Evolutionary conservation across 2,797 vertebrate species (phyloP).

Genomic region (Pachyuromys duprasi): DNA sequence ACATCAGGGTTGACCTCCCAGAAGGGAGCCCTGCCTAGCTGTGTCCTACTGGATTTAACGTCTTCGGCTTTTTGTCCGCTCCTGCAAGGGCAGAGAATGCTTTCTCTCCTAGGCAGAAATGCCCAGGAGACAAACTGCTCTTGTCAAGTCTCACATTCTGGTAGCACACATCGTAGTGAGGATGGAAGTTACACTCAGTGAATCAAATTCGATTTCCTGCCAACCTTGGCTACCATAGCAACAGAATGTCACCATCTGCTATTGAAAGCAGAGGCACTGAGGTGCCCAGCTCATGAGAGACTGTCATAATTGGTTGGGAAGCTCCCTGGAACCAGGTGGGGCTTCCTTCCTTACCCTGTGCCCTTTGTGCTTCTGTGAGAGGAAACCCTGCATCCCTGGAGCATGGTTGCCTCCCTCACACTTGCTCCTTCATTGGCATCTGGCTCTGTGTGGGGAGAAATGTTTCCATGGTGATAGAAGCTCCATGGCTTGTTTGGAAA

Average conservation of each 20-base stretch:
- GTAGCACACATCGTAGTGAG: neutral
- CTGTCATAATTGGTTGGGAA: neutral
- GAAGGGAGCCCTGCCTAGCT: neutral
- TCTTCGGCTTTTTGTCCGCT: neutral
- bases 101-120: neutral
- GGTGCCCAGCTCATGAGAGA: neutral
- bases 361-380: neutral
- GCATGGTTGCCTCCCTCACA: neutral
- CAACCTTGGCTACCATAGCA: neutral
- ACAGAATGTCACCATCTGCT: neutral
- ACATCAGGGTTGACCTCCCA: neutral
- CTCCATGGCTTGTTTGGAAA: neutral
- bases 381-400: neutral
- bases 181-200: neutral
- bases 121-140: neutral
- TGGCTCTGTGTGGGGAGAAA: neutral
- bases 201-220: neutral
- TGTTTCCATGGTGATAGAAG: neutral
- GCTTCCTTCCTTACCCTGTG: neutral
- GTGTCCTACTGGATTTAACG: neutral
- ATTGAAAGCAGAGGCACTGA: neutral
- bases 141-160: neutral
- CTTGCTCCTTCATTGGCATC: neutral
- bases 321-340: neutral
- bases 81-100: neutral